Conservation (phyloP, 92 coral and sea anemone genomes). For the Galaxea fascicularis region DNA sequence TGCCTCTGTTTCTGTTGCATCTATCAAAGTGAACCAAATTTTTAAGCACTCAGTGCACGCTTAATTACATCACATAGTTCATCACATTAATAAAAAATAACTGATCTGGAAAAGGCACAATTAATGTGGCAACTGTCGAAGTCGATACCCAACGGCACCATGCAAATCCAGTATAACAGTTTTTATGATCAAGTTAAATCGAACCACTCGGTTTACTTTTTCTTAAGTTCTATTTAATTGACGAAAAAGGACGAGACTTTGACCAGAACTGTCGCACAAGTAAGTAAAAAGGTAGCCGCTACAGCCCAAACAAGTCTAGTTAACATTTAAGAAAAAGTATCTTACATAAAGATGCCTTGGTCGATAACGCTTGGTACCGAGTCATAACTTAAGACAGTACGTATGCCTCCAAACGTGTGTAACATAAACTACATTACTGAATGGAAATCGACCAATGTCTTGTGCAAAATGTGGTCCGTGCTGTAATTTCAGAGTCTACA, state of each 20-base stretch:
- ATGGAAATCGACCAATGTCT: background rate
- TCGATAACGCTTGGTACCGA: background rate
- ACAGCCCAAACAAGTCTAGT: background rate
- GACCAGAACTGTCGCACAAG: background rate
- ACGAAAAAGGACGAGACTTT: background rate
- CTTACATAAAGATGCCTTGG: background rate
- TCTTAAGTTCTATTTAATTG: background rate
- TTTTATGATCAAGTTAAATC: background rate
- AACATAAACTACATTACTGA: background rate
- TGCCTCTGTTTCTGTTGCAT: background rate
- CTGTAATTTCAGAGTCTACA: background rate
- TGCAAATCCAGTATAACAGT: background rate
- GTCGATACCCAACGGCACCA: background rate
- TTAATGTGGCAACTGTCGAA: too few species aligned
- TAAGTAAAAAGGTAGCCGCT: background rate
- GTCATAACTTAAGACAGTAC: background rate
- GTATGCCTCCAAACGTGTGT: background rate
- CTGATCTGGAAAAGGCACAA: background rate
- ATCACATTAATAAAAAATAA: background rate
- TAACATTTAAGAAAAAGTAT: background rate
- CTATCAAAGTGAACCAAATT: background rate
- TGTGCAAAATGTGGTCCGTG: background rate
- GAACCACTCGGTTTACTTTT: background rate
- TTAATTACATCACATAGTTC: slow-evolving; percentile 4
- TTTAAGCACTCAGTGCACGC: background rate